A percentile compares a stretch with the other conserved stretches of the same genome.
phyloP scores from a whole-genome alignment of 2,797 vertebrate genomes.

The Philypnodon macrostomus region DNA sequence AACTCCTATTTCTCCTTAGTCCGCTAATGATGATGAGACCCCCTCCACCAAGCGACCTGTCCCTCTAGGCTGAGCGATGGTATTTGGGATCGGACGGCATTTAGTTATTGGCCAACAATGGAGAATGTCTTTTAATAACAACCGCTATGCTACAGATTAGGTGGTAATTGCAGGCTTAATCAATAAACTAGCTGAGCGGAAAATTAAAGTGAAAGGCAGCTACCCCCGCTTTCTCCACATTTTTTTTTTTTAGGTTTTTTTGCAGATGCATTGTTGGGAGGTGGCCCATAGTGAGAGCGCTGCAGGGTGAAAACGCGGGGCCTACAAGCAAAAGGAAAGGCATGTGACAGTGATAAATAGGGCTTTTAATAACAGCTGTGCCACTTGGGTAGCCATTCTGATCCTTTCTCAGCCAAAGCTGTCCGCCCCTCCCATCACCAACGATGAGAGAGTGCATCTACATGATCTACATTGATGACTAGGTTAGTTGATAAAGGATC shows the following conservation, averaged over 20 bases:
- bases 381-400: conserved; percentile 78
- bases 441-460: conserved; percentile 62
- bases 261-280: conserved; percentile 76
- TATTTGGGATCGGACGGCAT: conserved; percentile 79
- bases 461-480: conserved; percentile 50
- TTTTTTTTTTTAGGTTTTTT: conserved; percentile 42
- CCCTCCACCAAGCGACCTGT: conserved; percentile 55
- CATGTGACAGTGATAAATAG: conserved; percentile 87
- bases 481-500: conserved; percentile 35
- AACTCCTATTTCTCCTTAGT: conserved; percentile 66
- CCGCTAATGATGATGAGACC: conserved; percentile 81
- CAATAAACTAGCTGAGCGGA: conserved; percentile 85
- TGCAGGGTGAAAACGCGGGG: conserved; percentile 67
- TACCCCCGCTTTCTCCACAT: conserved; percentile 18
- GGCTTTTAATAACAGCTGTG: conserved; percentile 87
- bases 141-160: conserved; percentile 81
- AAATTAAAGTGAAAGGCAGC: conserved; percentile 80
- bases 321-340: conserved; percentile 67
- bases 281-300: conserved; percentile 75
- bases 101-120: conserved; percentile 88
- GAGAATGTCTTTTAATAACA: conserved; percentile 83
- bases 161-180: conserved; percentile 86
- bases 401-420: conserved; percentile 65
- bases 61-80: conserved; percentile 77
- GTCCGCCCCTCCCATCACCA: conserved; percentile 38